Conservation (phyloP, 2,797 vertebrate genomes). For the Pseudomugil tenellus region DNA sequence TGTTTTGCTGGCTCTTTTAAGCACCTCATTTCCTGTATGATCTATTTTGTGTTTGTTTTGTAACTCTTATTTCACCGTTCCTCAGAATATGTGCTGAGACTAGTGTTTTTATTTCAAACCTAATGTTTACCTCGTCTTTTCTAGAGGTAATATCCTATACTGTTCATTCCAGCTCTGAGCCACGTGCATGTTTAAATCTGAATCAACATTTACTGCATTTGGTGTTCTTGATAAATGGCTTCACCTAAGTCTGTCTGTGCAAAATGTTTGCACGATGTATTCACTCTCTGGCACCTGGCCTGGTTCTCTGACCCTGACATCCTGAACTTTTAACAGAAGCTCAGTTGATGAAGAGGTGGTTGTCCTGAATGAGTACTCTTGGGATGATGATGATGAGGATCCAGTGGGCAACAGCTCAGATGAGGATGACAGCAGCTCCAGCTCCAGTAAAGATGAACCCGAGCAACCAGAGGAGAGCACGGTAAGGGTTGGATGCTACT, state of each 20-base stretch:
- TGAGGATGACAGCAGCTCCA: slow-evolving; percentile 84
- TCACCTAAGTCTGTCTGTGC: background rate
- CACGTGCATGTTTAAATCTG: background rate
- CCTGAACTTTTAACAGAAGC: slow-evolving; percentile 66
- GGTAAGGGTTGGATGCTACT: slow-evolving; percentile 71
- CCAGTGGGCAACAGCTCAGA: slow-evolving; percentile 84
- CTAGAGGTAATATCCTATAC: background rate
- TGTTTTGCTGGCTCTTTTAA: background rate
- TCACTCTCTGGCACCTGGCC: background rate
- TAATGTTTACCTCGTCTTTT: background rate
- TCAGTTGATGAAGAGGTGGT: slow-evolving; percentile 55
- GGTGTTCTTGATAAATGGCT: slow-evolving; percentile 2
- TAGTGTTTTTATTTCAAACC: slow-evolving; percentile 12
- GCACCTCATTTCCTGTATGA: slow-evolving; percentile 48
- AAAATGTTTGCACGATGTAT: background rate
- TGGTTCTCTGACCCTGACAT: slow-evolving; percentile 14
- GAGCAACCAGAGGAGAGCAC: slow-evolving; percentile 81
- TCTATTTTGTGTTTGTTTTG: slow-evolving; percentile 75
- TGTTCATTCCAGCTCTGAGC: background rate
- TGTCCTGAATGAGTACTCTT: slow-evolving; percentile 77
- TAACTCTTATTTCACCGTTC: slow-evolving; percentile 14
- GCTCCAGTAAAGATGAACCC: slow-evolving; percentile 88
- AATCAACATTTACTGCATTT: background rate
- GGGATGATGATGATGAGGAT: slow-evolving; percentile 79
- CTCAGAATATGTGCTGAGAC: slow-evolving; percentile 18